Base-by-base conservation (phyloP, 1,140 invertebrate species). In the Aphaenogaster rudis region DNA sequence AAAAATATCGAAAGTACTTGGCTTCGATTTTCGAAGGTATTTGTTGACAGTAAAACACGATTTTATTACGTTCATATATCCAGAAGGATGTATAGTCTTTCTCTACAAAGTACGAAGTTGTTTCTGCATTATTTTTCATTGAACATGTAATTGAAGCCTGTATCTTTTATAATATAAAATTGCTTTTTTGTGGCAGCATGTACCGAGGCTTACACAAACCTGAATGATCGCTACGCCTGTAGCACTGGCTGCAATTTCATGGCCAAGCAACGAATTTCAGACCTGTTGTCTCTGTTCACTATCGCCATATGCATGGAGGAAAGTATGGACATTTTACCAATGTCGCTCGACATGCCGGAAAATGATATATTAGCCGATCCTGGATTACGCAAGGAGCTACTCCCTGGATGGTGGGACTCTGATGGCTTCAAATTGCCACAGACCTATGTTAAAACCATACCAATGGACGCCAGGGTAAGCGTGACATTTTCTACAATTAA, bases 371-470 rank as follows among this genome's bases (percentile, higher is more conserved):
- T 96, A 42, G 94, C 93, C 0, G 95, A 95, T 91, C 94, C 95
- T 52, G 94, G 93, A 63, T 87, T 96, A 36, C 91, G 92, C 45
- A 95, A 94, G 42, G 95, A 95, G 86, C 88, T 95, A 33, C 48
- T 95, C 45, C 94, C 94, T 36, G 91, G 93, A 17, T 95, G 95
- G 95, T 95, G 94, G 93, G 93, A 94, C 78, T 90, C 89, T 28
- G 91, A 94, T 71, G 95, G 94, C 33, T 95, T 95, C 57, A 95
- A 95, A 88, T 90, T 96, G 84, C 94, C 95, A 0, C 93, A 95
- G 79, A 96, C 95, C 5, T 94, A 94, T 78, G 90, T 96, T 36
- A 95, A 95, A 89, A 95, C 95, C 81, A 91, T 96, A 15, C 95
- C 95, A 5, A 93, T 92, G 52, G 93, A 95, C 78, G 87, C 91